phyloP scores from a whole-genome alignment of 2,113 vertebrate genomes.

The Corythornis vintsioides region DNA sequence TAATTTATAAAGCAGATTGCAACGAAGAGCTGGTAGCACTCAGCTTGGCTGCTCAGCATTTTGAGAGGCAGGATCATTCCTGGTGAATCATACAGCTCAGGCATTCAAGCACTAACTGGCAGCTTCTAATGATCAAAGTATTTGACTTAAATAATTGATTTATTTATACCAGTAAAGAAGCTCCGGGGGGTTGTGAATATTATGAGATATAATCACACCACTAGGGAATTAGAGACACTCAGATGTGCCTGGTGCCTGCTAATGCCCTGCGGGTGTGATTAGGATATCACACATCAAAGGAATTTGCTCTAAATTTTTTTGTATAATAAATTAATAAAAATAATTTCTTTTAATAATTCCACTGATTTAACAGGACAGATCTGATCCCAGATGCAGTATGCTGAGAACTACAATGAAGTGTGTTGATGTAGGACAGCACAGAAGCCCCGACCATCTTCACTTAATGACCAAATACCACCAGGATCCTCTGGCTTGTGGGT shows the following conservation, averaged over 20 bases:
- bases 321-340: slow-evolving; percentile 66
- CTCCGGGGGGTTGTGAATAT: slow-evolving; percentile 59
- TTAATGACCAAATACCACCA: neutral
- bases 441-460: neutral
- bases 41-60: neutral
- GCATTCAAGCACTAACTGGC: slow-evolving; percentile 23
- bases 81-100: slow-evolving; percentile 20
- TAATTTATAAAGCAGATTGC: slow-evolving; percentile 38
- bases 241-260: slow-evolving; percentile 53
- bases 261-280: slow-evolving; percentile 61
- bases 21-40: slow-evolving; percentile 6
- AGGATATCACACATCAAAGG: slow-evolving; percentile 70
- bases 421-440: slow-evolving; percentile 10
- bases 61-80: slow-evolving; percentile 16
- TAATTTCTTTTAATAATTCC: slow-evolving; percentile 61
- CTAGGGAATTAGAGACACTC: slow-evolving; percentile 62
- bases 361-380: slow-evolving; percentile 50
- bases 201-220: slow-evolving; percentile 60
- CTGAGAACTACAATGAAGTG: neutral
- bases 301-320: slow-evolving; percentile 42
- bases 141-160: slow-evolving; percentile 76
- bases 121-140: slow-evolving; percentile 68
- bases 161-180: slow-evolving; percentile 67
- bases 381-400: slow-evolving; percentile 28
- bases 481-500: neutral